phyloP scores from a whole-genome alignment of 2,797 vertebrate genomes.

The Heteromormyrus szaboi region DNA sequence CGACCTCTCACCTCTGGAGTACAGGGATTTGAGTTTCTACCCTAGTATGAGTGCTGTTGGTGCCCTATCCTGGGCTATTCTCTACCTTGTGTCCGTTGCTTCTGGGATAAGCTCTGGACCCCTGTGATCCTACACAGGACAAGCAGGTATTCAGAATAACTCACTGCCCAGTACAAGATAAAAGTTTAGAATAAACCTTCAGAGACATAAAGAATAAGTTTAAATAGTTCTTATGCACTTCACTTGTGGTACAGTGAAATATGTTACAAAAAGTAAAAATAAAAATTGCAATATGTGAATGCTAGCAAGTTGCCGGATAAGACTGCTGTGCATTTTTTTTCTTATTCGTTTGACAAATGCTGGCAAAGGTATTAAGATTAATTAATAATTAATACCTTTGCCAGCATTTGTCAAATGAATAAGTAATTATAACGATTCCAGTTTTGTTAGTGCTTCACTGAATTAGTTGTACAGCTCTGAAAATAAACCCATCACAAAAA shows the following conservation, averaged over 20 bases:
- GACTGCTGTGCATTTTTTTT: background rate
- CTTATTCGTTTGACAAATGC: background rate
- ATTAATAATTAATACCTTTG: background rate
- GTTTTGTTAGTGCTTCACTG: background rate
- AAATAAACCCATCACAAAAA: background rate
- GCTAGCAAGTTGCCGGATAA: background rate
- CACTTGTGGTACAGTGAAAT: background rate
- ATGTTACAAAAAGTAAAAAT: background rate
- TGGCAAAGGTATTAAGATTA: background rate
- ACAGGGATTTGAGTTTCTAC: background rate
- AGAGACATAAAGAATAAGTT: background rate
- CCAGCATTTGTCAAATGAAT: background rate
- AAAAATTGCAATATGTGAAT: background rate
- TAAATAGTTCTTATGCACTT: background rate
- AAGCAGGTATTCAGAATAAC: background rate
- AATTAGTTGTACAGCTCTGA: background rate
- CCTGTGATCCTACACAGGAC: background rate
- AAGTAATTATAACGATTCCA: background rate
- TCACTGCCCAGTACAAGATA: background rate
- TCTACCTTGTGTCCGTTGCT: background rate
- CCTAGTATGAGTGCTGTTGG: background rate
- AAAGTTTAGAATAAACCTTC: background rate
- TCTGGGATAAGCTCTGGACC: background rate
- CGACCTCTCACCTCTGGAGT: background rate
- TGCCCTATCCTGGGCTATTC: background rate